A percentile compares a stretch with the other conserved stretches of the same genome.
Conservation (phyloP, 2,113 vertebrate species). For the Heloderma charlesbogerti region DNA sequence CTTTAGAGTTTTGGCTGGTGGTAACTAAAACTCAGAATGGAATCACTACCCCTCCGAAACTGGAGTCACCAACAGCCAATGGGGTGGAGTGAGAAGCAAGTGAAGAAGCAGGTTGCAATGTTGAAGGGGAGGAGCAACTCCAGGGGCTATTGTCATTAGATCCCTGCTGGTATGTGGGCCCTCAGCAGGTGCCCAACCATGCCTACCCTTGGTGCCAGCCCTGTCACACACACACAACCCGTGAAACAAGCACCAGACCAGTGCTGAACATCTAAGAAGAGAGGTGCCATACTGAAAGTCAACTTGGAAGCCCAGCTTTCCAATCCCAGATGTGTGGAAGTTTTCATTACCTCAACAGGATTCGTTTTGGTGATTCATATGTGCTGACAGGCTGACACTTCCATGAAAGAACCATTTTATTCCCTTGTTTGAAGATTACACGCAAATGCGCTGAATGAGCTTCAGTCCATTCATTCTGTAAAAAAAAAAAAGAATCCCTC, state of each 20-base stretch:
- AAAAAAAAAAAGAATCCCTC: neutral
- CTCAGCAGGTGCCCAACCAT: no score
- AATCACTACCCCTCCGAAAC: no score
- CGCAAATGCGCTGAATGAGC: fast-evolving
- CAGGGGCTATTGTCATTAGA: no score
- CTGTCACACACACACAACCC: neutral
- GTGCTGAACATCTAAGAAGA: neutral
- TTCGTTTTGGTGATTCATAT: fast-evolving
- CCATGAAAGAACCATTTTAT: neutral
- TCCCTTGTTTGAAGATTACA: neutral
- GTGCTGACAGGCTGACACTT: neutral
- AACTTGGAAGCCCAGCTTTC: neutral
- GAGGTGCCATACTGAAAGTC: neutral
- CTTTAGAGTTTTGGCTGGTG: no score
- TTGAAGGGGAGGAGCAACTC: no score
- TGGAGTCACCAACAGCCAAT: no score
- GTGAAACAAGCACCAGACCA: neutral
- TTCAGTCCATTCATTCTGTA: neutral
- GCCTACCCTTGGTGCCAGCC: no score
- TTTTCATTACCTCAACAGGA: fast-evolving
- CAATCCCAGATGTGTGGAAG: neutral
- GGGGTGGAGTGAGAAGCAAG: no score
- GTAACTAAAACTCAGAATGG: no score
- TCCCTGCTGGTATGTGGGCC: no score
- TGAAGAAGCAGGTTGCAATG: no score